phyloP scores from a whole-genome alignment of 1,140 invertebrate genomes.

The Ips typographus region DNA sequence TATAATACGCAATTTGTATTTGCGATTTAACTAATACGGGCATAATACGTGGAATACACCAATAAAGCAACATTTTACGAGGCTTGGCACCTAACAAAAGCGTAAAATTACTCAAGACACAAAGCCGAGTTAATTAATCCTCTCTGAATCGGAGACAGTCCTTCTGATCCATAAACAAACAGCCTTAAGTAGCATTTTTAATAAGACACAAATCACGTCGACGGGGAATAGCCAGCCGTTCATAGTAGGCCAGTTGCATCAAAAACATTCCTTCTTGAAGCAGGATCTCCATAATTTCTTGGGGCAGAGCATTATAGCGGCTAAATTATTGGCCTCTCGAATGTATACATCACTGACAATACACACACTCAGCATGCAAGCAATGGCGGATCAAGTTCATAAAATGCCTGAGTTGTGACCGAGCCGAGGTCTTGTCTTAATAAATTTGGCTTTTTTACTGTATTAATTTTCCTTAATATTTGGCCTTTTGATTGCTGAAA shows the following conservation, averaged over 20 bases:
- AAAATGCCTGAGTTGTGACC: slow-evolving; percentile 28
- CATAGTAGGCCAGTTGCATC: slow-evolving; percentile 5
- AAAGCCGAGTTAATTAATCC: slow-evolving; percentile 2
- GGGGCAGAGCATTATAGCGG: slow-evolving; percentile 20
- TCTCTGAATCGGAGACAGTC: not conserved
- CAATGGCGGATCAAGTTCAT: slow-evolving; percentile 28
- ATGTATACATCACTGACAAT: slow-evolving; percentile 29
- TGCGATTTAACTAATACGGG: no score
- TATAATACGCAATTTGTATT: no score
- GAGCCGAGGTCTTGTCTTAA: slow-evolving; percentile 24
- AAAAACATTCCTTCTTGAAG: slow-evolving; percentile 23
- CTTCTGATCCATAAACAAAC: slow-evolving; percentile 1
- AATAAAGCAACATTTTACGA: no score
- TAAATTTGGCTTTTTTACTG: slow-evolving; percentile 32
- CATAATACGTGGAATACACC: no score
- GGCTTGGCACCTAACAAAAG: no score
- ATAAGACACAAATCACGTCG: slow-evolving; percentile 28
- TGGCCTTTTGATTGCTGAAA: slow-evolving; percentile 20
- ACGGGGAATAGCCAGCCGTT: slow-evolving; percentile 12
- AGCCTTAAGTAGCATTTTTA: slow-evolving; percentile 17
- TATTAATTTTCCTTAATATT: slow-evolving; percentile 32
- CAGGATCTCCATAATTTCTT: slow-evolving; percentile 26
- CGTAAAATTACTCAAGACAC: not conserved
- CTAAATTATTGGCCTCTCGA: slow-evolving; percentile 23
- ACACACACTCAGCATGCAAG: slow-evolving; percentile 27